Conservation (phyloP, 2,888 invertebrate genomes). For the Hanleya hanleyi region DNA sequence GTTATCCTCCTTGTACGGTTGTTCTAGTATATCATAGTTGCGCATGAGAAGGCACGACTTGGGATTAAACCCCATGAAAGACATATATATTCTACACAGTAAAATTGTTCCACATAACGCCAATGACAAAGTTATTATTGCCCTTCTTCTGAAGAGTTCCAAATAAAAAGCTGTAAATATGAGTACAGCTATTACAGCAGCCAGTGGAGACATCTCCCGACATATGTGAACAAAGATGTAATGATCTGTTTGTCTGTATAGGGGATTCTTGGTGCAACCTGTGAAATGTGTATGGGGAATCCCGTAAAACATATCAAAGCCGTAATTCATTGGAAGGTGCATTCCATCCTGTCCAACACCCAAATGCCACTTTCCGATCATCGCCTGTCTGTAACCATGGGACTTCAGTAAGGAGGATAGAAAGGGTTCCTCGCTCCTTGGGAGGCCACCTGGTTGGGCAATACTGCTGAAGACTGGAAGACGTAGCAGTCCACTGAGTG, state of each 20-base stretch:
- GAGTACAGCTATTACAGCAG: constrained; percentile 12
- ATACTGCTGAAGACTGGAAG: constrained; percentile 23
- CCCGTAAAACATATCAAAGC: constrained; percentile 31
- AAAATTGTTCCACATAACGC: constrained; percentile 12
- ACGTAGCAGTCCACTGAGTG: background rate
- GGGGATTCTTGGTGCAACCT: constrained; percentile 14
- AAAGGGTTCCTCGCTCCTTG: background rate
- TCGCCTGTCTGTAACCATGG: constrained; percentile 8
- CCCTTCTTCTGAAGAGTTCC: background rate
- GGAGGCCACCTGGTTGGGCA: constrained; percentile 28
- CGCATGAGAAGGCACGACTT: constrained; percentile 24
- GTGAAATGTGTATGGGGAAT: constrained; percentile 20
- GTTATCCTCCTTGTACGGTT: constrained; percentile 28
- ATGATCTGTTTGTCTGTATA: constrained; percentile 17
- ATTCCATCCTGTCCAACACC: constrained; percentile 11
- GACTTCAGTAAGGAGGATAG: constrained; percentile 10
- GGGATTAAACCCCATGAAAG: constrained; percentile 16
- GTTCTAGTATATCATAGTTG: constrained; percentile 23
- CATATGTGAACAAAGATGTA: constrained; percentile 18
- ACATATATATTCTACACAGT: background rate
- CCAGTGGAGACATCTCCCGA: constrained; percentile 12
- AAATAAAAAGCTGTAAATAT: constrained; percentile 15
- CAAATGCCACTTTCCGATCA: constrained; percentile 28
- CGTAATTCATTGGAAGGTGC: constrained; percentile 20
- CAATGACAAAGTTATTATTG: constrained; percentile 6